A percentile compares a stretch with the other conserved stretches of the same genome.
phyloP scores from a whole-genome alignment of 2,113 vertebrate species.

The Chelonoidis abingdonii region DNA sequence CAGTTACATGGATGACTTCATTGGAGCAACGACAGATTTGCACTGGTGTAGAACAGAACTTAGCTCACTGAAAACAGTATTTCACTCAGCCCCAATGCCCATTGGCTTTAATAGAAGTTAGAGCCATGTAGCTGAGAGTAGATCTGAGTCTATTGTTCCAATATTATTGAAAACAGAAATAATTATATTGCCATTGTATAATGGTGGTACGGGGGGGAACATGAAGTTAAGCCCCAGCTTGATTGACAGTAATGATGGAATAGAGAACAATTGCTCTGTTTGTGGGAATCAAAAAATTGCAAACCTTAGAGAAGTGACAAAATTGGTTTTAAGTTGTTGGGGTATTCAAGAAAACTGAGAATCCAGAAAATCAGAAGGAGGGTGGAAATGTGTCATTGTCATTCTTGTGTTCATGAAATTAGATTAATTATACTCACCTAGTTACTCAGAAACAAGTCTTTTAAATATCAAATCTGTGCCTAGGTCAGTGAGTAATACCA shows the following conservation, averaged over 20 bases:
- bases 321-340: background rate
- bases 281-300: background rate
- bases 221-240: background rate
- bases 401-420: background rate
- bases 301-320: background rate
- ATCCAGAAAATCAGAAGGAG: background rate
- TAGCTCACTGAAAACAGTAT: fast-evolving
- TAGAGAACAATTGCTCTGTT: background rate
- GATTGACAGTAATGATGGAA: background rate
- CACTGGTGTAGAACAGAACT: fast-evolving
- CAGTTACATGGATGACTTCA: fast-evolving
- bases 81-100: background rate
- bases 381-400: background rate
- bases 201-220: too few relatives aligned
- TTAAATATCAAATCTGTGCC: background rate
- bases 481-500: background rate
- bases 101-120: background rate
- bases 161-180: background rate
- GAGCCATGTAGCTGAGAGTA: background rate
- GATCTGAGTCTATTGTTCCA: background rate
- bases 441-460: slow-evolving; percentile 3
- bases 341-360: background rate
- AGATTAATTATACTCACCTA: background rate
- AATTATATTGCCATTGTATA: background rate
- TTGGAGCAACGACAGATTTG: background rate